These are phyloP conservation scores for Oeneis ivallda DNA, from an alignment of 2,888 invertebrate genomes.

Conservation along the genomic window DNA sequence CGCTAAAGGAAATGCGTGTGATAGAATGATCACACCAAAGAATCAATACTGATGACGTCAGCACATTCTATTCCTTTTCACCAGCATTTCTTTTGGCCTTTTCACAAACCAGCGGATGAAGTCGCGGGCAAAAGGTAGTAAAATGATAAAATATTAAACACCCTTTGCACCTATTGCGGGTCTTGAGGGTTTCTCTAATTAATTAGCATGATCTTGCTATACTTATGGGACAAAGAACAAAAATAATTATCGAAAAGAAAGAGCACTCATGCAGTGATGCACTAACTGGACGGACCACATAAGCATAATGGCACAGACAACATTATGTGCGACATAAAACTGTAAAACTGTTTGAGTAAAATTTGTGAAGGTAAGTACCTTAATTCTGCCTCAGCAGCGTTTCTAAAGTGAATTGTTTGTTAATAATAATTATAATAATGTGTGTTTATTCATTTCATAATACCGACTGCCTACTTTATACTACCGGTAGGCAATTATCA, in stretches of 20 bases:
- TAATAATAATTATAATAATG: background rate
- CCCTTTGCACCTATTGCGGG: too few relatives aligned
- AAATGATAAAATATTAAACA: too few relatives aligned
- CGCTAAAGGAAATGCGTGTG: background rate
- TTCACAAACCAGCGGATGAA: too few relatives aligned
- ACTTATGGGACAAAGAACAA: background rate
- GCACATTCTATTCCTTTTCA: too few relatives aligned
- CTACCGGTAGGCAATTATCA: too few relatives aligned
- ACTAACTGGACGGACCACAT: background rate
- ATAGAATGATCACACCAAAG: background rate
- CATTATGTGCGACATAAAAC: constrained; percentile 20
- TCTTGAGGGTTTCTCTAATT: too few relatives aligned
- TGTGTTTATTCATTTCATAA: background rate
- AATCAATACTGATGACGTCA: background rate
- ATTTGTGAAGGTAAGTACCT: constrained; percentile 38
- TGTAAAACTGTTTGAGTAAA: constrained; percentile 11
- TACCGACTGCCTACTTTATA: background rate
- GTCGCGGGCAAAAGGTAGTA: too few relatives aligned
- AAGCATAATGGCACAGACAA: background rate
- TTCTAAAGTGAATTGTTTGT: constrained; percentile 41
- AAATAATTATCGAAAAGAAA: constrained; percentile 25
- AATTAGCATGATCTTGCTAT: background rate
- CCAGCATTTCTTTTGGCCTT: too few relatives aligned
- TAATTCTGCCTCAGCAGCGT: constrained; percentile 44
- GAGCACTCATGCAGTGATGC: constrained; percentile 29